Evolutionary conservation across 2,888 invertebrate genomes (phyloP), one percentile per base, ranked within the genome.

Genomic region (Apomyelois bistriatella): DNA sequence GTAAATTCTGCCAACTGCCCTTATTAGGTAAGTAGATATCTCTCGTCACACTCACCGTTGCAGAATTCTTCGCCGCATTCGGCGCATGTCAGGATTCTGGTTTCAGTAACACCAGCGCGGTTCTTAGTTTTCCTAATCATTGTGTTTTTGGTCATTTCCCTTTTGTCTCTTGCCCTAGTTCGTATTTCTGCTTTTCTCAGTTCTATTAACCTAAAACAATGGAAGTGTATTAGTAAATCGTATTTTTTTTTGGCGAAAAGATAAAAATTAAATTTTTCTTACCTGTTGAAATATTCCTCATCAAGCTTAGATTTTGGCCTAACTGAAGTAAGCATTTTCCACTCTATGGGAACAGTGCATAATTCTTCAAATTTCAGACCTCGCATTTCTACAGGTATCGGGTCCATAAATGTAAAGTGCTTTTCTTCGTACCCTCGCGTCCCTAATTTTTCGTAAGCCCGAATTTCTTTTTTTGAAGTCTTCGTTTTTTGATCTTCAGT

Each of bases 311-410:
- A 92, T 78, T 96, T 96, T 0, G 97, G 97, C 64, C 97, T 90
- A 28, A 95, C 79, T n/a, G 95, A 94, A 10, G 97, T 97, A 53
- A 98, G 89, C 97, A 98, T 97, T 79, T 95, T 93, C 97, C 97
- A 98, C 74, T 97, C 96, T 58, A 98, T 98, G 36, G 96, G 94
- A 13, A 97, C 96, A 8, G 94, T 92, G 66, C 95, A 95, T 48
- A 97, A 85, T 67, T 97, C 97, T 47, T 93, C 93, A 65, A 96
- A 91, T 70, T 94, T 93, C 40, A 95, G 88, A 8, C 91, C 90
- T 64, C 91, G 92, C 97, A 97, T 97, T 78, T 97, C 96, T 0
- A 91, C 87, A 1, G 97, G 97, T 59, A 96, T 90, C 0, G 97
- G 97, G 82, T 97, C 94, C 66, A 92, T 90, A 63, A 93, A 93